Evolutionary conservation across 2,797 vertebrate genomes (phyloP), one percentile per base, ranked within the genome.

Genomic region (Helarctos malayanus): DNA sequence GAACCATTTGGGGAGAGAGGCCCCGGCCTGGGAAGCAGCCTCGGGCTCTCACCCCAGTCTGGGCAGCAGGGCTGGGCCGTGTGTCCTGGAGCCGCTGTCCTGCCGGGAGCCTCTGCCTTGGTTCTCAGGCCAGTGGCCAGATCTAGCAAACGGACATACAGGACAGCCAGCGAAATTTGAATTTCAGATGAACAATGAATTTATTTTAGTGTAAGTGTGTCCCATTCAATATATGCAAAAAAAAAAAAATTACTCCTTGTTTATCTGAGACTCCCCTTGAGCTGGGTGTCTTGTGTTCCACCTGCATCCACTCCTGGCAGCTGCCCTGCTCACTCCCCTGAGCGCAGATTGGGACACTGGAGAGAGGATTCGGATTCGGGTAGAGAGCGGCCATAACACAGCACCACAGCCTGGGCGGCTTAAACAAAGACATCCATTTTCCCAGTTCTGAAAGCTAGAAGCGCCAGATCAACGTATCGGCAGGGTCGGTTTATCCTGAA

Each of bases 31-130:
- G 75, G 95, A 35, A 88, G 91, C 86, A 9, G 71, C 54, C 81
- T 47, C 47, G 0, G 2, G 84, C 88, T 49, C 61, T 65, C 80
- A 38, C 29, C 78, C 27, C 1, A 1, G 15, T 45, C 35, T 11
- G 32, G 45, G 90, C 45, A 41, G 56, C 56, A 7, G 52, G 9
- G 45, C 41, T 13, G 47, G 54, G 3, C 47, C 5, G 12, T 6
- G 71, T 61, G 91, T 89, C 97, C 96, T 95, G 89, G 94, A 95
- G 41, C 75, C 10, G 9, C 68, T 29, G n/a, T 41, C 35, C 57
- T 1, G 12, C 0, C 1, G 9, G 38, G 10, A 68, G 45, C 19
- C n/a, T 0, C 14, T 2, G 18, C 25, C 91, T 49, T 4, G 1
- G 49, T 41, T 27, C 84, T 59, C 21, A 3, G 69, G 41, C 45